Percentiles rank a stretch among this genome's conserved stretches.
Conservation (phyloP, 2,888 invertebrate genomes). For the Notodonta dromedarius region DNA sequence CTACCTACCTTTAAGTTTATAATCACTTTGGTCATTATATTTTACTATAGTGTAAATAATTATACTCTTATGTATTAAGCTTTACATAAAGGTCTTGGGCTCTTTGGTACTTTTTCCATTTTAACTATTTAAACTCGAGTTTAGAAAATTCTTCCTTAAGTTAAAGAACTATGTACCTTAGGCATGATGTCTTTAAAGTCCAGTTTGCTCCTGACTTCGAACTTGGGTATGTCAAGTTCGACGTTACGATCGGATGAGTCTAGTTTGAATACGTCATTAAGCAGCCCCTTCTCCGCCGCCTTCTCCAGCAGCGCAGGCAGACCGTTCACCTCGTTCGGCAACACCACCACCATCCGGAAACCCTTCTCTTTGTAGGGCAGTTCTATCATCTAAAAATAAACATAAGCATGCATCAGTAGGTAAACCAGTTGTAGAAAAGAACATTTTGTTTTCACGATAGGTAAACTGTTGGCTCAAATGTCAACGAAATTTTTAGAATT, state of each 20-base stretch:
- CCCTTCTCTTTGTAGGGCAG: conserved; percentile 58
- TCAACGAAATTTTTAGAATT: too few species aligned
- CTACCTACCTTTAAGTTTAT: too few species aligned
- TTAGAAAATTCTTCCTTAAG: background rate
- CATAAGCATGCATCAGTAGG: too few species aligned
- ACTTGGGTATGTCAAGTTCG: conserved; percentile 56
- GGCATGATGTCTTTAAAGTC: conserved; percentile 53
- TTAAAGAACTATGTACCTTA: conserved; percentile 42
- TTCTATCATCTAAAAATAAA: conserved; percentile 52
- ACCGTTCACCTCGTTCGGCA: conserved; percentile 57
- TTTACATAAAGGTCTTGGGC: too few species aligned
- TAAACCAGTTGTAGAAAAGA: too few species aligned
- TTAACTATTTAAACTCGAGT: too few species aligned
- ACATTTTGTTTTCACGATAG: too few species aligned
- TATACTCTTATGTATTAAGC: too few species aligned
- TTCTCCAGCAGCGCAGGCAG: conserved; percentile 53
- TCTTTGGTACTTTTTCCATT: too few species aligned
- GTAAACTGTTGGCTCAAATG: too few species aligned
- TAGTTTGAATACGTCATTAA: conserved; percentile 50
- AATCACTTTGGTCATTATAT: too few species aligned
- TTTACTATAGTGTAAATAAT: too few species aligned
- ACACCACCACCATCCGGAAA: conserved; percentile 62
- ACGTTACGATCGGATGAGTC: conserved; percentile 38
- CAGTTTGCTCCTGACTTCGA: conserved; percentile 52
- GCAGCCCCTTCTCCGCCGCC: conserved; percentile 46